phyloP scores from a whole-genome alignment of 1,140 invertebrate genomes.

The Micrasema minimum region DNA sequence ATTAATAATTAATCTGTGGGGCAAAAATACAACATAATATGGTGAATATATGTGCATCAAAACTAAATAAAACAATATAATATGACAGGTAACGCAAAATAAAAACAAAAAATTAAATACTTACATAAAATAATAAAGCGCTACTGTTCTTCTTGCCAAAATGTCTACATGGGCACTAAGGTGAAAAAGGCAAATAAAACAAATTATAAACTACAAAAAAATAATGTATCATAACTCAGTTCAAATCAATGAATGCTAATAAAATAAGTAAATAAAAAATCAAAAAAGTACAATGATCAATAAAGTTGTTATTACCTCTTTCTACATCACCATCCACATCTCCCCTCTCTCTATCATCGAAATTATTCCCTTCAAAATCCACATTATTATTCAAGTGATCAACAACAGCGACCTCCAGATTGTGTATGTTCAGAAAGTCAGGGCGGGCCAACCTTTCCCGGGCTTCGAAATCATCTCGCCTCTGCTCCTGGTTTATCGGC shows the following conservation, averaged over 20 bases:
- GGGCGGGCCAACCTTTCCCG: conserved; percentile 31
- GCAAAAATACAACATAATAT: background rate
- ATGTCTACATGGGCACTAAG: conserved; percentile 21
- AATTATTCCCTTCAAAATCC: conserved; percentile 45
- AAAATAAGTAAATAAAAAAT: too few relatives aligned
- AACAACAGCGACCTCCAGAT: conserved; percentile 25
- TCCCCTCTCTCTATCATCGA: conserved; percentile 25
- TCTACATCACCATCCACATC: conserved; percentile 1
- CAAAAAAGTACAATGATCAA: conserved; percentile 3
- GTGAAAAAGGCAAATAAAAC: conserved; percentile 11
- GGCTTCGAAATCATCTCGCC: conserved; percentile 8
- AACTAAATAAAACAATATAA: too few relatives aligned
- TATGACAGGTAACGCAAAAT: too few relatives aligned
- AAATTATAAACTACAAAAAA: background rate
- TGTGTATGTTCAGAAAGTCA: conserved; percentile 37
- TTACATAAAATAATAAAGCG: background rate
- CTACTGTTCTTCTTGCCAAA: background rate
- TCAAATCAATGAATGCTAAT: too few relatives aligned
- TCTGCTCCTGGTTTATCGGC: background rate
- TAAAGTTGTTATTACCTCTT: conserved; percentile 14
- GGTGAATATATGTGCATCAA: background rate
- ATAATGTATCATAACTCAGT: too few relatives aligned
- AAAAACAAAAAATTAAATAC: conserved; percentile 3
- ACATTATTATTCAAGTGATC: conserved; percentile 44
- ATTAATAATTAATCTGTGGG: too few relatives aligned